phyloP scores from a whole-genome alignment of 2,888 invertebrate genomes.

The Agriopis marginaria region DNA sequence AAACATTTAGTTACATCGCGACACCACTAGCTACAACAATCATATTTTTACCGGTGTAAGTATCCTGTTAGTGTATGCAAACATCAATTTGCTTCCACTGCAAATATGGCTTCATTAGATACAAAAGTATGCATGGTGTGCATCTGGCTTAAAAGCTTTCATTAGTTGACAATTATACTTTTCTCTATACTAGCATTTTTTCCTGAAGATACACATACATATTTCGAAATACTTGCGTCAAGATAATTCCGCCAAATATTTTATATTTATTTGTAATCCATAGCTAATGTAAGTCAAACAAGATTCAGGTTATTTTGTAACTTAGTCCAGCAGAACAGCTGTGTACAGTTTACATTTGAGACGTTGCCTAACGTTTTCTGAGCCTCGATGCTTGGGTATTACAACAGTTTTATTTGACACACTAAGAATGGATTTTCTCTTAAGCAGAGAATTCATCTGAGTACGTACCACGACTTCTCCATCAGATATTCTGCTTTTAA shows the following conservation, averaged over 20 bases:
- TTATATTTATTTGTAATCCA: conserved; percentile 4
- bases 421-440: not conserved
- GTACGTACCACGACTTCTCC: not conserved
- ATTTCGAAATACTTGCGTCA: not conserved
- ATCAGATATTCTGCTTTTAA: too few relatives aligned
- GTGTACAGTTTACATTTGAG: conserved; percentile 26
- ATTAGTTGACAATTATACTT: too few relatives aligned
- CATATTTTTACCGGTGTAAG: too few relatives aligned
- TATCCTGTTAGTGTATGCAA: too few relatives aligned
- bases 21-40: too few relatives aligned
- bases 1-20: too few relatives aligned
- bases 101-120: too few relatives aligned
- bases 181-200: not conserved
- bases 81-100: too few relatives aligned
- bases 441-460: not conserved
- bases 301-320: conserved; percentile 25
- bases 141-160: too few relatives aligned
- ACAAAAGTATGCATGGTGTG: too few relatives aligned
- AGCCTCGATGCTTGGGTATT: conserved; percentile 13
- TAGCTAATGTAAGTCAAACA: conserved; percentile 21
- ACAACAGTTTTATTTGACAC: conserved; percentile 11
- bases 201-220: not conserved
- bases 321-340: conserved; percentile 25
- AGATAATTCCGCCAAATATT: not conserved
- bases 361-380: conserved; percentile 22